These are phyloP conservation scores for Siniperca chuatsi DNA, from an alignment of 2,113 vertebrate genomes.

Conservation along the genomic window DNA sequence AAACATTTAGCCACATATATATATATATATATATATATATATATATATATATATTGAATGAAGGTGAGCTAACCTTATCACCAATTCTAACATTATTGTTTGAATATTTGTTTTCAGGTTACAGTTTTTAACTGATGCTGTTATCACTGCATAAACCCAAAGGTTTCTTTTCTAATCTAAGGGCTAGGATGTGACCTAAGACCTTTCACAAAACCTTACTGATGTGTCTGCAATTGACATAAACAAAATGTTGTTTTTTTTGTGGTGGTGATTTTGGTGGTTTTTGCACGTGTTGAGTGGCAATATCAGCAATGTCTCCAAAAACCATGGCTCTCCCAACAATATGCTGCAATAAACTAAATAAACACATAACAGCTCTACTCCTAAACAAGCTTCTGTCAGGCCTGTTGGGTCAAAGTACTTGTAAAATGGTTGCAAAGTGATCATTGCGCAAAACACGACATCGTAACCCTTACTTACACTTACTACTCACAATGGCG, in stretches of 20 bases:
- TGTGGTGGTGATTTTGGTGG: not conserved
- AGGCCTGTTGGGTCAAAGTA: not conserved
- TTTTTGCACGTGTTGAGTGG: not conserved
- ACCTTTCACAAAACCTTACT: not conserved
- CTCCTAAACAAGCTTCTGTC: not conserved
- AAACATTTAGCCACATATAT: too few species aligned
- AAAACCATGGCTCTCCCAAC: not conserved
- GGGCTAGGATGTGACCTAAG: too few species aligned
- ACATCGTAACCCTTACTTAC: not conserved
- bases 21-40: too few species aligned
- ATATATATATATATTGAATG: not conserved
- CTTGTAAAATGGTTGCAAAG: slow-evolving; percentile 1
- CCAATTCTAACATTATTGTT: not conserved
- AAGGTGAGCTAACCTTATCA: not conserved
- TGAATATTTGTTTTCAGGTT: not conserved
- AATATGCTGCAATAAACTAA: not conserved
- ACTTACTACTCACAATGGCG: not conserved
- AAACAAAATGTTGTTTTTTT: not conserved
- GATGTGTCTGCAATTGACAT: not conserved
- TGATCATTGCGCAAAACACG: not conserved
- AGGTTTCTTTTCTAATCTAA: not conserved
- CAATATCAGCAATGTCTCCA: not conserved
- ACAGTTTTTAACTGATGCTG: not conserved
- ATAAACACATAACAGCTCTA: not conserved
- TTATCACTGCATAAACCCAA: not conserved